Percentiles rank a stretch among this genome's conserved stretches.
Conservation (phyloP, 2,888 invertebrate species). For the Agrotis exclamationis region DNA sequence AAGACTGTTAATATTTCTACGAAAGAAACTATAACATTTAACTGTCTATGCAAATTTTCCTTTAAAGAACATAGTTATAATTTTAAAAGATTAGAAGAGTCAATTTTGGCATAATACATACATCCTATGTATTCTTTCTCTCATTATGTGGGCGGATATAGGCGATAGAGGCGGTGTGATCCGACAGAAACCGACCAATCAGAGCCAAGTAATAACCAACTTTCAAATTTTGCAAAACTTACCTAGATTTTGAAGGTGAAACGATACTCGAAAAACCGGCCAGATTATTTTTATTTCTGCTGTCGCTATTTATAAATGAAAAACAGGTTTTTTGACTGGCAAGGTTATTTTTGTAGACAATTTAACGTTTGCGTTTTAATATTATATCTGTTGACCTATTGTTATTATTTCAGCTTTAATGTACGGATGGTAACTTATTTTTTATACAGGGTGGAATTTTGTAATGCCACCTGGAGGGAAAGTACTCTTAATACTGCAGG, state of each 20-base stretch:
- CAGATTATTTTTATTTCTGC: conserved; percentile 9
- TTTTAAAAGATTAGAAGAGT: neutral
- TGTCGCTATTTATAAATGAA: conserved; percentile 26
- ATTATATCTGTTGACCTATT: neutral
- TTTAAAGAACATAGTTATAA: neutral
- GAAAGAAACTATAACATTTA: neutral
- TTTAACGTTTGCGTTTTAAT: neutral
- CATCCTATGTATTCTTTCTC: conserved; percentile 2
- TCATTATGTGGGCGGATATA: conserved; percentile 32
- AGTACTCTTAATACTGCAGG: no score
- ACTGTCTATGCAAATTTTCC: neutral
- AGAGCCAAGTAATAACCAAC: conserved; percentile 3
- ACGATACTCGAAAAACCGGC: conserved; percentile 14
- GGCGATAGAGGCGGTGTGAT: conserved; percentile 10
- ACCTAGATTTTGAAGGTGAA: conserved; percentile 31
- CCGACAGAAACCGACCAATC: conserved; percentile 23
- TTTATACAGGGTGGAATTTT: no score
- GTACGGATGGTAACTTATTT: conserved; percentile 10
- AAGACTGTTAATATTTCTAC: no score
- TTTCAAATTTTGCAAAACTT: conserved; percentile 35
- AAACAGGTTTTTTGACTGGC: conserved; percentile 20
- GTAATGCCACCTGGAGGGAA: no score
- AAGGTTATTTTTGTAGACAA: conserved; percentile 27
- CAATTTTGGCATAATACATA: conserved; percentile 2
- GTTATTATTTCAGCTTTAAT: neutral